phyloP scores from a whole-genome alignment of 2,888 invertebrate genomes.

The Xestia rhomboidea region DNA sequence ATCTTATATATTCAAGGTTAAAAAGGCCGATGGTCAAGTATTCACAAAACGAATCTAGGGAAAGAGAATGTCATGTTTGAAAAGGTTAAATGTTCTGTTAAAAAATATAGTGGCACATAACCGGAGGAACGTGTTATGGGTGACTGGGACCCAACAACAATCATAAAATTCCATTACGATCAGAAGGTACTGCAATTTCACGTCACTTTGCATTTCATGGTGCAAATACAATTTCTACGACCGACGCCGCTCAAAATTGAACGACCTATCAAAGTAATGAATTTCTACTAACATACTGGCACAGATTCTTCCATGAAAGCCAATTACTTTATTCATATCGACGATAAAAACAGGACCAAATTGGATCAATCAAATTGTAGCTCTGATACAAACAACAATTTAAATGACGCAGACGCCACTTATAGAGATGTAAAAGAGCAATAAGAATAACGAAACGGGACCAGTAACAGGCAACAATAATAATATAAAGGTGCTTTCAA shows the following conservation, averaged over 20 bases:
- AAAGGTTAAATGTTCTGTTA: slow-evolving; percentile 53
- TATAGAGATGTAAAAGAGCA: slow-evolving; percentile 19
- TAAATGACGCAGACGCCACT: slow-evolving; percentile 32
- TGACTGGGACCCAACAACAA: background rate
- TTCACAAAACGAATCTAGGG: slow-evolving; percentile 33
- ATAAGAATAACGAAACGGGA: slow-evolving; percentile 31
- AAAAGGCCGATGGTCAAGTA: slow-evolving; percentile 24
- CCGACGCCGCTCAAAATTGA: slow-evolving; percentile 10
- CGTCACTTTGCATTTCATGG: slow-evolving; percentile 12
- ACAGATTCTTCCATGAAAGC: slow-evolving; percentile 24
- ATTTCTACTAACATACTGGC: slow-evolving; percentile 3
- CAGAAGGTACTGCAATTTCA: slow-evolving; percentile 13
- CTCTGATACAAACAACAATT: slow-evolving; percentile 32
- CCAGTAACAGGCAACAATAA: slow-evolving; percentile 46
- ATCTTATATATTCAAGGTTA: slow-evolving; percentile 39
- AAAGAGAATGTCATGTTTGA: slow-evolving; percentile 49
- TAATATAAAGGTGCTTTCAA: slow-evolving; percentile 47
- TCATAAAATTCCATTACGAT: slow-evolving; percentile 10
- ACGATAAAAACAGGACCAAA: slow-evolving; percentile 22
- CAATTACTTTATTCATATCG: slow-evolving; percentile 33
- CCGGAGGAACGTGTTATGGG: slow-evolving; percentile 43
- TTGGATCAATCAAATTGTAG: slow-evolving; percentile 31
- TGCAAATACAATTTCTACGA: background rate
- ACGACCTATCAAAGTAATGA: slow-evolving; percentile 16
- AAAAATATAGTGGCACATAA: slow-evolving; percentile 32